phyloP scores from a whole-genome alignment of 2,113 vertebrate genomes.

The Ameiurus melas region DNA sequence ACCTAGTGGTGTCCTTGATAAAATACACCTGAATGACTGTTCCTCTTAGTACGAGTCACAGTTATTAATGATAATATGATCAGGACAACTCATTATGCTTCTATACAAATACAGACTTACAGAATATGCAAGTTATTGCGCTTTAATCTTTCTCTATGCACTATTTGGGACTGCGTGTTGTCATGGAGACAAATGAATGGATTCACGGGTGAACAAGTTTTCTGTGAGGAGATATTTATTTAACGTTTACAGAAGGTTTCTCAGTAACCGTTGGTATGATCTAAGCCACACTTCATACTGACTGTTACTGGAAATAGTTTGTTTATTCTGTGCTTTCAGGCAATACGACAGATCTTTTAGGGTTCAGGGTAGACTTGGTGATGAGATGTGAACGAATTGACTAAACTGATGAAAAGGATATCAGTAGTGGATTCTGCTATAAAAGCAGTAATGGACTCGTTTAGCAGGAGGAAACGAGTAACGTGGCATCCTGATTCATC shows the following conservation, averaged over 20 bases:
- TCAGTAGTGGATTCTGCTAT: not conserved
- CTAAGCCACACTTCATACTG: too few relatives aligned
- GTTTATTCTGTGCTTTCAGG: not conserved
- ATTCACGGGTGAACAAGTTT: not conserved
- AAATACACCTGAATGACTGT: conserved; percentile 25
- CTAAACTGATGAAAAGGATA: not conserved
- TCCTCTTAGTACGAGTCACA: not conserved
- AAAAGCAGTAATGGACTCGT: not conserved
- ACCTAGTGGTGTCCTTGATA: conserved; percentile 61
- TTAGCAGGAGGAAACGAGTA: not conserved
- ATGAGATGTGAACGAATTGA: not conserved
- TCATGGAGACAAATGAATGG: not conserved
- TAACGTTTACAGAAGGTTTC: not conserved
- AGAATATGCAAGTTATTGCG: not conserved
- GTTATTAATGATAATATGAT: not conserved
- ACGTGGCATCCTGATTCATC: not conserved
- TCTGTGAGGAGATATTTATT: not conserved
- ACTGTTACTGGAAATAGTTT: not conserved
- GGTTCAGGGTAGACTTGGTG: not conserved
- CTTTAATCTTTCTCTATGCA: not conserved
- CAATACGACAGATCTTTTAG: not conserved
- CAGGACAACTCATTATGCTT: not conserved
- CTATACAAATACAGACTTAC: not conserved
- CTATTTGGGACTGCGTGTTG: not conserved
- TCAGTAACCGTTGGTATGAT: too few relatives aligned